These are phyloP conservation scores for Congeria kusceri DNA, from an alignment of 2,888 invertebrate genomes.

Conservation along the genomic window DNA sequence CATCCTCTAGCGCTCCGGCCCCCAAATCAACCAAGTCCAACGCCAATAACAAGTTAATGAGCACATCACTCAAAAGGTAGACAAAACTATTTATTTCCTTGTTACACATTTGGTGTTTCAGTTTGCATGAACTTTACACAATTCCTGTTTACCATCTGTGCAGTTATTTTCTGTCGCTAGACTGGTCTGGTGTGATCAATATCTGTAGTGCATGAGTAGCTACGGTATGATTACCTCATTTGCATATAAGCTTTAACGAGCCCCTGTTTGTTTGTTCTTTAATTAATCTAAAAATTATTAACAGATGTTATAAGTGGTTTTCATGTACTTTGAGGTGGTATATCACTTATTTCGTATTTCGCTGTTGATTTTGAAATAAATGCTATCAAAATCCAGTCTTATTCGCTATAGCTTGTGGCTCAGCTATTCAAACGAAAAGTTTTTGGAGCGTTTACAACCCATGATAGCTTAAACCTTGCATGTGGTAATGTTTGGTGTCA, in stretches of 20 bases:
- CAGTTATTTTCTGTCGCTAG: not conserved
- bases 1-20: constrained; percentile 35
- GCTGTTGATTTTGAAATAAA: constrained; percentile 33
- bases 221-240: constrained; percentile 66
- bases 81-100: not conserved
- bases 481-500: no score
- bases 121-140: constrained; percentile 1
- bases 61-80: constrained; percentile 72
- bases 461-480: no score
- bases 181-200: not conserved
- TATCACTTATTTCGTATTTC: constrained; percentile 37
- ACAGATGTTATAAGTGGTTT: constrained; percentile 27
- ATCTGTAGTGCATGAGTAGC: constrained; percentile 7
- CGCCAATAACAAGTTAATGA: constrained; percentile 67
- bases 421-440: no score
- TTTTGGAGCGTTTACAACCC: no score
- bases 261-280: constrained; percentile 27
- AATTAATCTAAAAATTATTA: constrained; percentile 10
- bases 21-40: constrained; percentile 52
- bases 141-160: not conserved
- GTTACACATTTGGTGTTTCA: not conserved
- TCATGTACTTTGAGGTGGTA: constrained; percentile 40
- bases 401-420: no score
- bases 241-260: constrained; percentile 77
- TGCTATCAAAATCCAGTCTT: no score